Percentiles rank a stretch among this genome's conserved stretches.
Evolutionary conservation across 2,113 vertebrate species (phyloP).

Genomic region (Lagenorhynchus albirostris): DNA sequence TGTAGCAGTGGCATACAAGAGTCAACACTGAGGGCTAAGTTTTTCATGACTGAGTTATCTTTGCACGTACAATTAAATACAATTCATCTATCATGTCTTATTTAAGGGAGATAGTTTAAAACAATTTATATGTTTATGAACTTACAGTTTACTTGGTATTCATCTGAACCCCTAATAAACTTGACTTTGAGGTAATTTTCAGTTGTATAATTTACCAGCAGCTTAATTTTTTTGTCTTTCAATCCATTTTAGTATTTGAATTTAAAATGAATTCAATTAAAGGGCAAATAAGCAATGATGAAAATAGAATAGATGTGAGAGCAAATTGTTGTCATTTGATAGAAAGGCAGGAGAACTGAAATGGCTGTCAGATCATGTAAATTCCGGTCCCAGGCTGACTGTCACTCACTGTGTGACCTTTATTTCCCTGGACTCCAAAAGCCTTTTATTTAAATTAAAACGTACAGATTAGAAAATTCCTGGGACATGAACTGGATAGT

Average conservation of each 20-base stretch:
- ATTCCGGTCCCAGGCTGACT: neutral
- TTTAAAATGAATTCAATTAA: slow-evolving; percentile 34
- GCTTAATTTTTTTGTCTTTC: slow-evolving; percentile 3
- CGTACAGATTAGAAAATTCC: neutral
- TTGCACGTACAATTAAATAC: neutral
- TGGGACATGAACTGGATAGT: neutral
- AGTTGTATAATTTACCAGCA: neutral
- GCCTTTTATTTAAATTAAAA: neutral
- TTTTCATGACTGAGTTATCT: neutral
- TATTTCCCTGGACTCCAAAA: neutral
- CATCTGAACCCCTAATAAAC: neutral
- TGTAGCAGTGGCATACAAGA: neutral
- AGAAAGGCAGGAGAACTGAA: neutral
- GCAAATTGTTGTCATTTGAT: neutral
- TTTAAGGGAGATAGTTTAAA: neutral
- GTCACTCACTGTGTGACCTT: neutral
- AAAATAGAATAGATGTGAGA: neutral
- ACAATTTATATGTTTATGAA: neutral
- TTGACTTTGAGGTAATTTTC: slow-evolving; percentile 12
- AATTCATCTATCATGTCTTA: neutral
- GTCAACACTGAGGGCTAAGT: neutral
- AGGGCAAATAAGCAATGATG: neutral
- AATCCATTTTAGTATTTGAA: slow-evolving; percentile 3
- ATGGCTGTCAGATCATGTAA: neutral
- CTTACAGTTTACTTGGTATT: neutral